These are phyloP conservation scores for Chirona hameri DNA, from an alignment of 2,888 invertebrate species.

Conservation along the genomic window DNA sequence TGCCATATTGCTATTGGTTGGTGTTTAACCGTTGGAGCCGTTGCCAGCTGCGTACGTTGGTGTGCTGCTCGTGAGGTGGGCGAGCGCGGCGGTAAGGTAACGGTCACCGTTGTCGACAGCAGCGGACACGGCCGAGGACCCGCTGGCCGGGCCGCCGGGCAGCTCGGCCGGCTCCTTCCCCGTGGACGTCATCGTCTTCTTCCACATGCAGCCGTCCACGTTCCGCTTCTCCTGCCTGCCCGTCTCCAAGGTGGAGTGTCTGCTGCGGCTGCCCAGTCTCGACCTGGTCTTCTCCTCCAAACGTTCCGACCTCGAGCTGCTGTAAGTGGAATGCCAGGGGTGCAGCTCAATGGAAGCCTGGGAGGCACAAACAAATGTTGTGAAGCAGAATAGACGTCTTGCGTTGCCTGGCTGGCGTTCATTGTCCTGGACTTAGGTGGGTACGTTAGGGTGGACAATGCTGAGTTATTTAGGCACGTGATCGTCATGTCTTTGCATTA, in stretches of 20 bases:
- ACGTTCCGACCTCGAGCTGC: slow-evolving; percentile 59
- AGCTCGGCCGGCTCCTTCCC: slow-evolving; percentile 74
- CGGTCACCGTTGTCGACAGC: neutral
- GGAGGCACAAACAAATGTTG: too few species aligned
- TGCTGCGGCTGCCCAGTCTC: slow-evolving; percentile 91
- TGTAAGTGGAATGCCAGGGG: neutral
- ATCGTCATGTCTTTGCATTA: too few species aligned
- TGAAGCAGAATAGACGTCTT: too few species aligned
- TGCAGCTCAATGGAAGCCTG: too few species aligned
- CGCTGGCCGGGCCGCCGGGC: slow-evolving; percentile 4
- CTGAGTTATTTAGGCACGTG: too few species aligned
- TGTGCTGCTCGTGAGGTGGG: too few species aligned
- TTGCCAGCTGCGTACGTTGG: too few species aligned
- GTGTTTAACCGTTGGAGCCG: too few species aligned
- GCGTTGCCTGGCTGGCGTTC: too few species aligned
- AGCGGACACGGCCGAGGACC: neutral
- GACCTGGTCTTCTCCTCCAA: slow-evolving; percentile 96
- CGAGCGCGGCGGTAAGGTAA: neutral
- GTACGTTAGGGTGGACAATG: too few species aligned
- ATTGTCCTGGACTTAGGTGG: too few species aligned
- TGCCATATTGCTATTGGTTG: too few species aligned
- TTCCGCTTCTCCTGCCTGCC: slow-evolving; percentile 95
- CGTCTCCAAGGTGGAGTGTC: slow-evolving; percentile 90
- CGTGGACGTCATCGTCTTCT: slow-evolving; percentile 96
- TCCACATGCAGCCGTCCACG: slow-evolving; percentile 96